Conservation (phyloP, 2,797 vertebrate genomes). For the Coilia nasus region DNA sequence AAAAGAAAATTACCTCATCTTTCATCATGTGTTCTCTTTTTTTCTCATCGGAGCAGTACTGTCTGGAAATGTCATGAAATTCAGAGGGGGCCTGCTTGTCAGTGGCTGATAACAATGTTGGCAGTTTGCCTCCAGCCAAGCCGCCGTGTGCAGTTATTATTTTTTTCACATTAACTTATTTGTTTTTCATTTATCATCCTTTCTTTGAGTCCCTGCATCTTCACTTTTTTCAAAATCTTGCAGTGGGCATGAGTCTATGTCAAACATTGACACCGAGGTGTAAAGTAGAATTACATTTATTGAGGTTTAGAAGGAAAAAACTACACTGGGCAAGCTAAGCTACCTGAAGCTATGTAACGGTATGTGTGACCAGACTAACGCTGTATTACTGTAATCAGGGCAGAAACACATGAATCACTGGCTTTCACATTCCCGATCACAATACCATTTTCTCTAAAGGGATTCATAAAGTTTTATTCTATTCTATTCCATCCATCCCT, state of each 20-base stretch:
- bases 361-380: too few species aligned
- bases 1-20: slow-evolving; percentile 12
- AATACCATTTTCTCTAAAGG: too few species aligned
- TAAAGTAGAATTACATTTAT: too few species aligned
- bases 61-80: slow-evolving; percentile 16
- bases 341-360: too few species aligned
- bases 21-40: slow-evolving; percentile 12
- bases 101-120: slow-evolving; percentile 1
- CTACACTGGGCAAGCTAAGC: too few species aligned
- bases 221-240: neutral
- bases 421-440: too few species aligned
- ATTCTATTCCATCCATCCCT: neutral
- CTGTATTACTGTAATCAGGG: too few species aligned
- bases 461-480: too few species aligned
- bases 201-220: neutral
- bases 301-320: too few species aligned
- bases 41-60: neutral
- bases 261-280: neutral
- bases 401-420: too few species aligned
- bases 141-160: neutral
- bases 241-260: neutral
- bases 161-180: neutral
- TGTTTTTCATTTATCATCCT: neutral
- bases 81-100: slow-evolving; percentile 5
- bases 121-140: slow-evolving; percentile 5